These are phyloP conservation scores for Coelogynopora nodosa DNA, from an alignment of 2,888 invertebrate genomes.

Conservation along the genomic window DNA sequence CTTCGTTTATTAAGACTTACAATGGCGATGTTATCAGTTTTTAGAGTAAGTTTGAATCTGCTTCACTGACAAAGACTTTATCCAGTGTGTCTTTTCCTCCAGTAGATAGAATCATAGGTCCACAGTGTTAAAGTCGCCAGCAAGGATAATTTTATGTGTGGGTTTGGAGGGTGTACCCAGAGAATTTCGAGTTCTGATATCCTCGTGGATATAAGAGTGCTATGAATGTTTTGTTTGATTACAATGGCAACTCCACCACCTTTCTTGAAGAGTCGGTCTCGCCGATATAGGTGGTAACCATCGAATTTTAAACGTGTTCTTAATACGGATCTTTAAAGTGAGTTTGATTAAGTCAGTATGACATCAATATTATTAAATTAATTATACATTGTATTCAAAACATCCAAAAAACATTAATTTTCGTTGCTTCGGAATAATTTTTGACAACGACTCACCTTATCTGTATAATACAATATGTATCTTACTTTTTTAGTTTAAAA, in stretches of 20 bases:
- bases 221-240: neutral
- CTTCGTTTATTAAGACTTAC: neutral
- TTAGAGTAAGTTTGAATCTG: neutral
- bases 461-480: too few species aligned
- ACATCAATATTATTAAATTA: slow-evolving; percentile 6
- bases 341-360: neutral
- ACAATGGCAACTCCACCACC: neutral
- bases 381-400: too few species aligned
- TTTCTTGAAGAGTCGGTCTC: neutral
- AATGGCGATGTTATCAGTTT: slow-evolving; percentile 19
- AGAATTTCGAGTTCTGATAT: neutral
- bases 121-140: neutral
- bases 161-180: neutral
- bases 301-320: neutral
- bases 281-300: neutral
- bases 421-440: too few species aligned
- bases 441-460: too few species aligned
- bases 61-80: too few species aligned
- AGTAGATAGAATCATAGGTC: slow-evolving; percentile 6
- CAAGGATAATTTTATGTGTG: slow-evolving; percentile 16
- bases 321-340: slow-evolving; percentile 25
- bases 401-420: too few species aligned
- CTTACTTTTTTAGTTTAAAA: too few species aligned
- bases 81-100: neutral
- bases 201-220: neutral